These are phyloP conservation scores for Blastobasis lacticolella DNA, from an alignment of 2,888 invertebrate species.

Conservation along the genomic window DNA sequence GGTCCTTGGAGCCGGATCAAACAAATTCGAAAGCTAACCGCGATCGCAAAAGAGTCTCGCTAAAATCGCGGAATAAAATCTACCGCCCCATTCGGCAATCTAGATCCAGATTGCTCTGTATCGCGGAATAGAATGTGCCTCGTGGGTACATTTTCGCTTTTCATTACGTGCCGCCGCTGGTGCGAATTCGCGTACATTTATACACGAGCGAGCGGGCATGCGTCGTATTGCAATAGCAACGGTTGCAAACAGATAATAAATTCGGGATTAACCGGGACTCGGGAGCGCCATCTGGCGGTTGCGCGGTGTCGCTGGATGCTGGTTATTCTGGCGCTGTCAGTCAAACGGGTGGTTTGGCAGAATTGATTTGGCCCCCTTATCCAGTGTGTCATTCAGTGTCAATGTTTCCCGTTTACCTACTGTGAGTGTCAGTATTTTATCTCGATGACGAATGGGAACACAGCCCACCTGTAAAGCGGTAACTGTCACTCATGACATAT, in stretches of 20 bases:
- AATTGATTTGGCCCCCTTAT: constrained; percentile 24
- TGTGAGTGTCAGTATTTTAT: too few relatives aligned
- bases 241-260: constrained; percentile 64
- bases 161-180: constrained; percentile 17
- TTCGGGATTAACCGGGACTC: constrained; percentile 56
- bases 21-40: constrained; percentile 4
- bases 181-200: constrained; percentile 41
- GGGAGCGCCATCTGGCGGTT: constrained; percentile 47
- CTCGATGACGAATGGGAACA: too few relatives aligned
- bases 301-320: constrained; percentile 40
- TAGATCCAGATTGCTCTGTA: constrained; percentile 8
- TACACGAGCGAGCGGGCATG: constrained; percentile 28
- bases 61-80: constrained; percentile 6
- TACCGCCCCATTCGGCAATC: constrained; percentile 3
- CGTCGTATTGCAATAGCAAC: constrained; percentile 40
- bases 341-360: constrained; percentile 22
- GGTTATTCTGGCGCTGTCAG: constrained; percentile 19
- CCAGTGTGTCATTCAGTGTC: constrained; percentile 26
- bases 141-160: constrained; percentile 19
- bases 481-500: too few relatives aligned
- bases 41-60: constrained; percentile 1
- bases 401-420: too few relatives aligned
- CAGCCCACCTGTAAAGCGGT: too few relatives aligned
- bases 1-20: constrained; percentile 4
- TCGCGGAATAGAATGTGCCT: constrained; percentile 18